A percentile compares a stretch with the other conserved stretches of the same genome.
Conservation (phyloP, 2,797 vertebrate species). For the Dromococcyx pavoninus region DNA sequence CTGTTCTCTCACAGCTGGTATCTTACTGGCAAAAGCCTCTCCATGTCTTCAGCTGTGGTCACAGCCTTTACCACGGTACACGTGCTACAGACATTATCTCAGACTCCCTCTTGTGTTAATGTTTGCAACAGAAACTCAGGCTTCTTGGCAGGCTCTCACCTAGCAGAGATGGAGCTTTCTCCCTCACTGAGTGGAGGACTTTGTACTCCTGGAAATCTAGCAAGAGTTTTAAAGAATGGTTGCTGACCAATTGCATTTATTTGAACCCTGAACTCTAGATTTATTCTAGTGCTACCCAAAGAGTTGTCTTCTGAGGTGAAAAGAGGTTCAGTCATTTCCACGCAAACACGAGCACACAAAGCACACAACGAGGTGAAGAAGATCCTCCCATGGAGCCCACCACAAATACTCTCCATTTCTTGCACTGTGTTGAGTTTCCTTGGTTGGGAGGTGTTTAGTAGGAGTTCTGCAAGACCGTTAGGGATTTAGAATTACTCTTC, state of each 20-base stretch:
- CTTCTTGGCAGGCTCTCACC: not conserved
- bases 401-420: not conserved
- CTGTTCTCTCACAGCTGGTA: not conserved
- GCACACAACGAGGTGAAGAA: not conserved
- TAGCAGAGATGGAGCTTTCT: not conserved
- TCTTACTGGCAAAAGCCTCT: not conserved
- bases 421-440: not conserved
- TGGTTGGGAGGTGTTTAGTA: not conserved
- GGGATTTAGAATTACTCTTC: not conserved
- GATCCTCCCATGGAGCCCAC: not conserved
- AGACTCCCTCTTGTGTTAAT: not conserved
- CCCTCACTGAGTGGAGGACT: not conserved
- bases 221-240: accelerated
- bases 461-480: not conserved
- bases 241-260: not conserved
- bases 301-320: not conserved
- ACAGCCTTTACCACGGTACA: not conserved
- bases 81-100: not conserved
- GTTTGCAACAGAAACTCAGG: not conserved
- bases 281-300: not conserved
- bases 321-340: not conserved
- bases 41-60: not conserved
- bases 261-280: not conserved
- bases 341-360: accelerated
- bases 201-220: not conserved